Evolutionary conservation across 2,797 vertebrate genomes (phyloP), one percentile per base, ranked within the genome.

Genomic region (Limnodromus scolopaceus): DNA sequence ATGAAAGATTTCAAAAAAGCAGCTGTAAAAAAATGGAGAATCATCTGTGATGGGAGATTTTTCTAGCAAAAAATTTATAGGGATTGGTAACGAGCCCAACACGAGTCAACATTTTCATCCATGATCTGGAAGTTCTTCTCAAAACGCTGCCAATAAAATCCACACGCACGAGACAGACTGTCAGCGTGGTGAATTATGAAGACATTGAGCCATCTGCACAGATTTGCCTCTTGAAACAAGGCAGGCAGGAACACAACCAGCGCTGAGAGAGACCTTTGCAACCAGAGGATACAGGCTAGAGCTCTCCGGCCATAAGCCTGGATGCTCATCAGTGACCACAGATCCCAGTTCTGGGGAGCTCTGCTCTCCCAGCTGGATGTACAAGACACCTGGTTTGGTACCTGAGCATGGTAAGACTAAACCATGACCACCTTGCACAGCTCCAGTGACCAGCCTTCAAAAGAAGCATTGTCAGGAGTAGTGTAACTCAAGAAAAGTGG

Each of bases 261-360:
- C 0, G 4, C 32, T 3, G 19, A 48, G 36, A 81, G 41, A 63
- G 28, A 66, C 27, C 55, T 82, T 0, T 70, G n/a, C 39, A 54
- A 48, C 38, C 6, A 10, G 23, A 9, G 28, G 11, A 72, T 11
- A 34, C 8, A 2, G 1, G 18, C 7, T 5, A 49, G n/a, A 87
- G 43, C 9, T n/a, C 36, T 23, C 0, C 0, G 17, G 72, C 2
- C 3, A 30, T 1, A 11, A 74, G 10, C 19, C 18, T 55, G 23
- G 22, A 39, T 66, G 39, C 19, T 58, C 53, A 27, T 0, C 12
- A 8, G 55, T 55, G 58, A 82, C 11, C 54, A 38, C 38, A 65
- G 66, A 65, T 1, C 54, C 25, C 0, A 25, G 3, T 4, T 75
- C 38, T 70, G 1, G 0, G 0, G 27, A 0, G 0, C 0, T 0